phyloP scores from a whole-genome alignment of 1,140 invertebrate species.

The Drosophila suzukii region DNA sequence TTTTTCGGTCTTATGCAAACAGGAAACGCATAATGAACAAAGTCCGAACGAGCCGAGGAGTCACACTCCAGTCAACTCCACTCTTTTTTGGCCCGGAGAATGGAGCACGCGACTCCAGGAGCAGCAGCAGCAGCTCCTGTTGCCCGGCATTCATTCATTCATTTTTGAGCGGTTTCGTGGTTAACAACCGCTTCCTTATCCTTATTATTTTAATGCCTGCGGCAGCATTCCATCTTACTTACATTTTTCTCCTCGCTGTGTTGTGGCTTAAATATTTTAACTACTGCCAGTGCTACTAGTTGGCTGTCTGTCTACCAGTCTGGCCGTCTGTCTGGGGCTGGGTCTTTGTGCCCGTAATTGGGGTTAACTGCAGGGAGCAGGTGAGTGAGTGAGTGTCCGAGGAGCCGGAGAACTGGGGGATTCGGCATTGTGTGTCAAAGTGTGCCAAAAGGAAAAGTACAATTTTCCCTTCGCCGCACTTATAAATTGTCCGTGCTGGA shows the following conservation, averaged over 20 bases:
- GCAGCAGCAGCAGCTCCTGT: constrained; percentile 13
- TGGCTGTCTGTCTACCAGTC: constrained; percentile 32
- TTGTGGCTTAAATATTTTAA: constrained; percentile 77
- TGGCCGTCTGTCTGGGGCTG: constrained; percentile 37
- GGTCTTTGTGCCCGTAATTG: constrained; percentile 74
- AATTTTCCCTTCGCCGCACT: constrained; percentile 48
- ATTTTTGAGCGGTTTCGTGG: constrained; percentile 82
- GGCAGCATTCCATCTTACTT: constrained; percentile 81
- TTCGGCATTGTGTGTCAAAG: constrained; percentile 64
- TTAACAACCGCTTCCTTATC: constrained; percentile 82
- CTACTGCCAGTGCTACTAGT: constrained; percentile 53
- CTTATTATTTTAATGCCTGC: constrained; percentile 83
- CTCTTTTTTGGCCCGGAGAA: constrained; percentile 14
- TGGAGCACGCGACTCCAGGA: constrained; percentile 33
- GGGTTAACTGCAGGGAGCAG: constrained; percentile 75
- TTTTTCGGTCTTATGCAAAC: constrained; percentile 72
- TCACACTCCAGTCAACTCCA: constrained; percentile 46
- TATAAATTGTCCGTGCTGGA: constrained; percentile 64
- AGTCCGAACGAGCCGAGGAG: constrained; percentile 45
- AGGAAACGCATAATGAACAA: constrained; percentile 82
- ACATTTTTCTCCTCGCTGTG: constrained; percentile 54
- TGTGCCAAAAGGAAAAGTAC: constrained; percentile 79
- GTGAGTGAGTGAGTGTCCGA: constrained; percentile 45
- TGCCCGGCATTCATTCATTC: constrained; percentile 66
- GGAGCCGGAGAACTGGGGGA: constrained; percentile 2